These are phyloP conservation scores for Palythoa grandis DNA, from an alignment of 92 coral and sea anemone genomes.

Conservation along the genomic window DNA sequence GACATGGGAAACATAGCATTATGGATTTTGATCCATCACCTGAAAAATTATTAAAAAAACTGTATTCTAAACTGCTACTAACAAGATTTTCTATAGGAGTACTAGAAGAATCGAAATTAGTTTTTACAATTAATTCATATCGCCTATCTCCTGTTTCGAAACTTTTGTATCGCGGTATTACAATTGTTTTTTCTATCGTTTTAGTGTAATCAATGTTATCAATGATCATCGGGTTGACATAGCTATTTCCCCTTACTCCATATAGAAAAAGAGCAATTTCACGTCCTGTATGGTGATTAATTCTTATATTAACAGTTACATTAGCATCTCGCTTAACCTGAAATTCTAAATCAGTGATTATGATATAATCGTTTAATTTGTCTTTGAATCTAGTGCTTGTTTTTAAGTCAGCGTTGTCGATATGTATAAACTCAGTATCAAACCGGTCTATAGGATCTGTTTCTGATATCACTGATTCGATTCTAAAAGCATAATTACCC, in stretches of 20 bases:
- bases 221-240: not conserved
- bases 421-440: too few relatives aligned
- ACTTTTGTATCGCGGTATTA: not conserved
- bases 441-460: too few relatives aligned
- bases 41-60: not conserved
- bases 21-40: not conserved
- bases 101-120: not conserved
- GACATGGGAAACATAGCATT: not conserved
- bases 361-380: too few relatives aligned
- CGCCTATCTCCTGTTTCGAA: not conserved
- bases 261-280: not conserved
- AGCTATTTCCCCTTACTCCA: not conserved
- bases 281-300: too few relatives aligned
- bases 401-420: too few relatives aligned
- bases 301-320: too few relatives aligned
- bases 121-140: not conserved
- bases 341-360: too few relatives aligned
- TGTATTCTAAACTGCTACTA: not conserved
- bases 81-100: not conserved
- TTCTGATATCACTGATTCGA: too few relatives aligned
- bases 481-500: too few relatives aligned
- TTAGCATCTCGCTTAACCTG: too few relatives aligned
- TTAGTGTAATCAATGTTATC: not conserved
- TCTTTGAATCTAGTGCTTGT: too few relatives aligned
- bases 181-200: not conserved